Evolutionary conservation across 2,797 vertebrate species (phyloP), one percentile per base, ranked within the genome.

Genomic region (Oreonectes daqikongensis): DNA sequence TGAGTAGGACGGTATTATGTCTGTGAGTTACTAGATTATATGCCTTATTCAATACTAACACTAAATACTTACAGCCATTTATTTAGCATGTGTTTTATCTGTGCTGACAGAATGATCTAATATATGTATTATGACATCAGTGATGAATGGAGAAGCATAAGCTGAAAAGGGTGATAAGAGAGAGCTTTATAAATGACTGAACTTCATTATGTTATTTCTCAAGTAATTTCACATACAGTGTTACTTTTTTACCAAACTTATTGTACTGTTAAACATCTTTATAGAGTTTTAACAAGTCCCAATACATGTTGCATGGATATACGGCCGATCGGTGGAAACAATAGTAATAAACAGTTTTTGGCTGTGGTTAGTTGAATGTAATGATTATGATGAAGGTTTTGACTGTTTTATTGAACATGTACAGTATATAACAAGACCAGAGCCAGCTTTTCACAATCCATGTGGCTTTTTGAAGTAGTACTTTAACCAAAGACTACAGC

Each of bases 401-500:
- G 17, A 65, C 52, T 73, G 46, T 52, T 17, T 9, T 46, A 15
- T 48, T 66, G 48, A 73, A 68, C n/a, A n/a, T n/a, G n/a, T n/a
- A n/a, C n/a, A n/a, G n/a, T n/a, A n/a, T n/a, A n/a, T n/a, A n/a
- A n/a, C 5, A 15, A 77, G 17, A 57, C 20, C 32, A 17, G 22
- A n/a, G 3, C 8, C 10, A 18, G 67, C 26, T 26, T 7, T 18
- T 66, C 46, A 24, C n/a, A 46, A 24, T 35, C 35, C 8, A 30
- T 53, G 38, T 26, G 15, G 35, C 35, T 35, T 35, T 35, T 35
- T 74, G 11, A 66, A 69, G 66, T 50, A 72, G n/a, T 63, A 68
- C 48, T 71, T 68, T 63, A 78, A 81, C 64, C 68, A 83, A 82
- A 81, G 80, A 65, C 59, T 55, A 35, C 28, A 72, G 44, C 24